These are phyloP conservation scores for Lottia scabra DNA, from an alignment of 2,888 invertebrate genomes.

Conservation along the genomic window DNA sequence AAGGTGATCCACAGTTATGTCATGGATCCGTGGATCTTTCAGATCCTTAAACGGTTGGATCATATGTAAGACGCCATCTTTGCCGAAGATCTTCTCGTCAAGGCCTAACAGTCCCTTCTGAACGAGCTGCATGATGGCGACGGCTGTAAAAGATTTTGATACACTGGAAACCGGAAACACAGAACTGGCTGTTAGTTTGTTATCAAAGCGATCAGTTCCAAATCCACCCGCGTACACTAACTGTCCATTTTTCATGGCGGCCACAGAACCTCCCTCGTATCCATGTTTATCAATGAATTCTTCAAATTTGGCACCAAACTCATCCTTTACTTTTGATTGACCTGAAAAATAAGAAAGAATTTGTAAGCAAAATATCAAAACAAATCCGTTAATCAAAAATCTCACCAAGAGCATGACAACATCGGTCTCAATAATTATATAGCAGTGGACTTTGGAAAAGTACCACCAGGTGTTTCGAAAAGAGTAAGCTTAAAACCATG, in stretches of 20 bases:
- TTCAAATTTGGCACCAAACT: constrained; percentile 48
- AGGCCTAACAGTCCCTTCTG: constrained; percentile 49
- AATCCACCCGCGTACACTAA: constrained; percentile 52
- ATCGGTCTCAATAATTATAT: no score
- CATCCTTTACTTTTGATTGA: constrained; percentile 18
- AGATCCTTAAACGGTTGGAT: constrained; percentile 37
- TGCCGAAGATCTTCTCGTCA: constrained; percentile 51
- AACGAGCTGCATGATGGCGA: constrained; percentile 51
- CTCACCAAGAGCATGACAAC: no score
- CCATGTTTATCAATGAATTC: constrained; percentile 45
- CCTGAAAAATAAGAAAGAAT: constrained; percentile 2
- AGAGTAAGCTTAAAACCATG: no score
- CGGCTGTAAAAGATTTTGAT: constrained; percentile 60
- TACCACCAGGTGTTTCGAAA: no score
- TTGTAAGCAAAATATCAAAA: no score
- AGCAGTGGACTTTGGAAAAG: no score
- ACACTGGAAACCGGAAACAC: constrained; percentile 50
- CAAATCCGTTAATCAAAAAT: no score
- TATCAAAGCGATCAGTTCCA: constrained; percentile 43
- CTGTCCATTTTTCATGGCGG: constrained; percentile 49
- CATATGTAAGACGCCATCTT: constrained; percentile 40
- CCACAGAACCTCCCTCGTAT: constrained; percentile 56
- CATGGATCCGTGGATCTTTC: constrained; percentile 47
- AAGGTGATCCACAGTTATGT: constrained; percentile 61
- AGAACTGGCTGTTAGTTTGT: constrained; percentile 37